Evolutionary conservation across 2,888 invertebrate genomes (phyloP), one percentile per base, ranked within the genome.

Genomic region (Micoletzkya japonica): DNA sequence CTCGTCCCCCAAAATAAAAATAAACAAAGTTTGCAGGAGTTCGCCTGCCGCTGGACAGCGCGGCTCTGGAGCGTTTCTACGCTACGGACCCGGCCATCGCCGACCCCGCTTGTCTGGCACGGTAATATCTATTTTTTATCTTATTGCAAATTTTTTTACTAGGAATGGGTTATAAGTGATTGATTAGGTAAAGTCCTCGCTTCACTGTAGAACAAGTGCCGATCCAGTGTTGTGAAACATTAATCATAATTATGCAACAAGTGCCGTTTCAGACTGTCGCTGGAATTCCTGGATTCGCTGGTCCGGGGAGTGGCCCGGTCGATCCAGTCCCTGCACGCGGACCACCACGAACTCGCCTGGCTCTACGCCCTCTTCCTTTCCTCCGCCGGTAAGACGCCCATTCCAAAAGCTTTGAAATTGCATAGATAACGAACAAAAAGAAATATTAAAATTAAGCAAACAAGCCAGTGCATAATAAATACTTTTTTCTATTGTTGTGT

Each of bases 331-430:
- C 34, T 66, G 3, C 66, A 66, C 37, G 32, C 28, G 32, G 68
- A 68, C 28, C 68, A 68, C 28, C 24, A 44, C 26, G 68, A 68
- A 20, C n/a, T 58, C 6, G 57, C 57, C 1, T 68, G 68, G 68
- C 68, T 68, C 2, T 68, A 68, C 7, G 32, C 37, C 14, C 34
- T 57, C 14, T 58, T 57, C 58, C 28, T 68, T 7, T 44, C 68
- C 0, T 44, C 68, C 7, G 58, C 68, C 7, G 68, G 68, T 68
- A 28, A 57, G 24, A 10, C 3, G 39, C 14, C 10, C 44, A 14
- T 14, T 44, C 44, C 10, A 44, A 44, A 44, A 14, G 20, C 20
- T 44, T 44, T n/a, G n/a, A n/a, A n/a, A n/a, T n/a, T n/a, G n/a
- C n/a, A n/a, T n/a, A n/a, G n/a, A n/a, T n/a, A n/a, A n/a, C n/a